Percentiles rank a stretch among this genome's conserved stretches.
Conservation (phyloP, 2,888 invertebrate species). For the Diarsia dahlii region DNA sequence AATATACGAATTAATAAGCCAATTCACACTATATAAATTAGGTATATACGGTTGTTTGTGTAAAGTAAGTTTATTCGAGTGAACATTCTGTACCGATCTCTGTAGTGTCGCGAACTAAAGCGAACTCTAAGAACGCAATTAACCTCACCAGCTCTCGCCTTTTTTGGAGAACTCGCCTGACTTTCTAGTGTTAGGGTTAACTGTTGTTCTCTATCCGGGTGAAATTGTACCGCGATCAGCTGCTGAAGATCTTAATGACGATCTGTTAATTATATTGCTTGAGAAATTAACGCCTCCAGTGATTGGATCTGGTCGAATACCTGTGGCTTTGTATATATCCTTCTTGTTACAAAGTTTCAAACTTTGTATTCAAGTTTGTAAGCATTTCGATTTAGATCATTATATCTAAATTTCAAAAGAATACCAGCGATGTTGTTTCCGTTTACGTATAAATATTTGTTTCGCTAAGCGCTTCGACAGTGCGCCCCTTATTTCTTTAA, state of each 20-base stretch:
- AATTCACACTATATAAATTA: not conserved
- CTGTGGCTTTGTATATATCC: not conserved
- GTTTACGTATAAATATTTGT: slow-evolving; percentile 15
- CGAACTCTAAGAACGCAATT: slow-evolving; percentile 58
- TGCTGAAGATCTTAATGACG: slow-evolving; percentile 18
- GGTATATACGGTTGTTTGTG: not conserved
- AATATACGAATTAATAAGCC: not conserved
- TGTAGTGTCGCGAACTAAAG: slow-evolving; percentile 6
- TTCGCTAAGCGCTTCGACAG: slow-evolving; percentile 41
- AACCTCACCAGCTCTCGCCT: slow-evolving; percentile 57
- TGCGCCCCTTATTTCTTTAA: slow-evolving; percentile 37
- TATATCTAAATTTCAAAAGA: slow-evolving; percentile 4
- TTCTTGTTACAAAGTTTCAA: not conserved
- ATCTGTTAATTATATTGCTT: slow-evolving; percentile 11
- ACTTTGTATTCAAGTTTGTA: not conserved
- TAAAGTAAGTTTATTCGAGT: not conserved
- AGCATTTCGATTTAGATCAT: not conserved
- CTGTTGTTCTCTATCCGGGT: slow-evolving; percentile 29
- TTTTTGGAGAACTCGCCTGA: slow-evolving; percentile 56
- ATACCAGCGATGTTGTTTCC: slow-evolving; percentile 14
- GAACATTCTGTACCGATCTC: slow-evolving; percentile 35
- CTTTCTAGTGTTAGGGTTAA: slow-evolving; percentile 53
- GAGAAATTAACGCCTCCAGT: not conserved
- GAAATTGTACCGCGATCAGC: slow-evolving; percentile 2
- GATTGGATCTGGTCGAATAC: not conserved